Evolutionary conservation across 2,888 invertebrate genomes (phyloP), one percentile per base, ranked within the genome.

Genomic region (Agonopterix arenella): DNA sequence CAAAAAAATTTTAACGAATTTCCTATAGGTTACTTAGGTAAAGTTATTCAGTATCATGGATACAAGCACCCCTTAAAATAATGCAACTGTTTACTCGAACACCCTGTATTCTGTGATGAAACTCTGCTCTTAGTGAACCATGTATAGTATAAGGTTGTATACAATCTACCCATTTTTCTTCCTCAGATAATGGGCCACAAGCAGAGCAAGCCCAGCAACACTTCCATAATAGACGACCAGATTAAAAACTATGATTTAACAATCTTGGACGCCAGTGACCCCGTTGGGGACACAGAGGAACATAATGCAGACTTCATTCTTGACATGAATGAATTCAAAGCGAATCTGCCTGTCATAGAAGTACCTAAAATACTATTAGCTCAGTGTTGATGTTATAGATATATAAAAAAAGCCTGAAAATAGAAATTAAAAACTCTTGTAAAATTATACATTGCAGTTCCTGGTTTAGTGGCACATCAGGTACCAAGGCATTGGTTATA

Each of bases 121-220:
- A 13, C 1, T 13, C 13, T 13, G 13, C 13, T 13, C 2, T 13
- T 13, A 18, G 18, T 18, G 3, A 28, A 28, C 28, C 7, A 28
- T 5, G 28, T 28, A 7, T 28, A 7, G 4, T 28, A 28, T 28
- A 28, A n/a, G 4, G 28, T 28, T 28, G 28, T 28, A 28, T 5
- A 28, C 28, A 28, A 18, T 28, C 28, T 28, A 28, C 28, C 28
- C 7, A 28, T n/a, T 40, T 9, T 10, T 40, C 5, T n/a, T 40
- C n/a, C 40, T 1, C 58, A 86, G 84, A 61, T 89, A 51, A 77
- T 80, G 68, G 89, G 89, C 18, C 75, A 85, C 68, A 73, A 76
- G 50, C 57, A 58, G 48, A 58, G 61, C 37, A 56, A 60, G 28
- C 54, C 53, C 47, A 63, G 60, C 46, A 59, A 56, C 13, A 61